Evolutionary conservation across 2,797 vertebrate genomes (phyloP), one percentile per base, ranked within the genome.

Genomic region (Molothrus aeneus): DNA sequence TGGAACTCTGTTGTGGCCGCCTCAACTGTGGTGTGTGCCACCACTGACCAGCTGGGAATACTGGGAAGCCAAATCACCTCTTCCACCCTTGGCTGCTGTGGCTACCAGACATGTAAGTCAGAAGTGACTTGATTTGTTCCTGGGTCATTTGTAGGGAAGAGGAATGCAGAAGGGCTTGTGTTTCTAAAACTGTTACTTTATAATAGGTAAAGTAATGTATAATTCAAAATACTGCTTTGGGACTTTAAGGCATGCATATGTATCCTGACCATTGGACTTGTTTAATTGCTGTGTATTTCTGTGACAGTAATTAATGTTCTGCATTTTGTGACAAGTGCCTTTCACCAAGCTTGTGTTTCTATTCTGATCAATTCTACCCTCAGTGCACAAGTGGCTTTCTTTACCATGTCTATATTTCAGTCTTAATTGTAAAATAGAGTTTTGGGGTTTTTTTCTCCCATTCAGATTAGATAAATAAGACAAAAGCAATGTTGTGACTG

Each of bases 31-130:
- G 0, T 2, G 1, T 32, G 56, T 34, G 56, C n/a, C 6, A 59
- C 42, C 32, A 15, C 4, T 25, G 69, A 77, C 20, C 72, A 95
- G 82, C 65, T 91, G 88, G 87, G 79, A 92, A 65, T 34, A 86
- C 22, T 59, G 72, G 80, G 72, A 50, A 93, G 77, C 53, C 61
- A 72, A 69, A 80, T 96, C 38, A 86, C 71, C 72, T 88, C 53
- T 64, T 90, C 56, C 9, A 21, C 15, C 50, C 54, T 50, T 65
- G 69, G 59, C 50, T 65, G 34, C 57, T 65, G 51, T 71, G 88
- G 50, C 36, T 80, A n/a, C 48, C 50, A 65, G 48, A 50, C 16
- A 8, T 3, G 21, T 31, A 71, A 70, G 66, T 85, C 68, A 73
- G 32, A 92, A 86, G 48, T 18, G 56, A 59, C 64, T 54, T 53